Evolutionary conservation across 2,113 vertebrate species (phyloP).

Genomic region (Cepphus grylle): DNA sequence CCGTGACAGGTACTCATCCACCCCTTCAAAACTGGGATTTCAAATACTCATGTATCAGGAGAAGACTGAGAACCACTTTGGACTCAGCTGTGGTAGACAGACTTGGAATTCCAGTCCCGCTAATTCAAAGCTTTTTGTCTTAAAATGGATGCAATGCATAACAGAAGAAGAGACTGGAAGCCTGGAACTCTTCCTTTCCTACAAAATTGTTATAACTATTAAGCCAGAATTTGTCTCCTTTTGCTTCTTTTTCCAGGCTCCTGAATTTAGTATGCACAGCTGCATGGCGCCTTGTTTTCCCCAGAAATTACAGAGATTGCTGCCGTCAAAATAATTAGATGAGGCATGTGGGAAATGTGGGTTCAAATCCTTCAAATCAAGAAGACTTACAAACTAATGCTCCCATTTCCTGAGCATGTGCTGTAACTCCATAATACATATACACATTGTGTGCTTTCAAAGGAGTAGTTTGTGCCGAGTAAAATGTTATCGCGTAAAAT

Average conservation of each 20-base stretch:
- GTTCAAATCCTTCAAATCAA: constrained; percentile 17
- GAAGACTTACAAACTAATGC: not conserved
- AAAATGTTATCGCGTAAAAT: constrained; percentile 20
- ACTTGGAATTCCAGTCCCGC: not conserved
- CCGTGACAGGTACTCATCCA: not conserved
- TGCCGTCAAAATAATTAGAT: not conserved
- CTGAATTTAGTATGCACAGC: not conserved
- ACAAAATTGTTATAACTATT: not conserved
- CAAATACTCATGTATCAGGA: not conserved
- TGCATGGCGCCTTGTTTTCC: not conserved
- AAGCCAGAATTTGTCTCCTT: not conserved
- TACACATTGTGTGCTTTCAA: not conserved
- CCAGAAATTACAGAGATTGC: not conserved
- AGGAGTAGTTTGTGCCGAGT: not conserved
- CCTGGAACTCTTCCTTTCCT: not conserved
- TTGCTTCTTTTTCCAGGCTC: not conserved
- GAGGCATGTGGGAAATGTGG: not conserved
- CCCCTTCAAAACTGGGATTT: not conserved
- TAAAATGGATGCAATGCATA: not conserved
- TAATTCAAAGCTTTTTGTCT: not conserved
- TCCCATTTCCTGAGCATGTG: not conserved
- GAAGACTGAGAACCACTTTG: not conserved
- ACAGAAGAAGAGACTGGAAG: not conserved
- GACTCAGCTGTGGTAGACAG: not conserved
- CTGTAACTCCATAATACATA: not conserved